These are phyloP conservation scores for Caranx ignobilis DNA, from an alignment of 2,113 vertebrate species.

Conservation along the genomic window DNA sequence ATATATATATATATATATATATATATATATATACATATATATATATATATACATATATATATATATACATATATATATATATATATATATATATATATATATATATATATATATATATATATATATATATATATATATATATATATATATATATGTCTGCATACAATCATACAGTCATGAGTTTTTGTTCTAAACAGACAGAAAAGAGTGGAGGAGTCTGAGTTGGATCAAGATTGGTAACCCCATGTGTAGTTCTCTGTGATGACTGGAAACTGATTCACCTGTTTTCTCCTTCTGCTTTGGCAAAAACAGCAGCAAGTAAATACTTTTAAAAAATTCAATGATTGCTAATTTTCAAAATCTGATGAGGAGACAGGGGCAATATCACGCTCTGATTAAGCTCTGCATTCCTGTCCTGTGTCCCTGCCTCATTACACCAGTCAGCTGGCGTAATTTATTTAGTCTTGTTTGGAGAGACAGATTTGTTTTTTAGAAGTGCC, in stretches of 20 bases:
- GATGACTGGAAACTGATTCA: constrained; percentile 8
- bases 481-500: constrained; percentile 57
- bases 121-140: no score
- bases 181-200: not conserved
- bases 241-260: constrained; percentile 5
- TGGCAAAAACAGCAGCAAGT: constrained; percentile 6
- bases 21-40: no score
- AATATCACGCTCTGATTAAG: constrained; percentile 32
- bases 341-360: constrained; percentile 10
- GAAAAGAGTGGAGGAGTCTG: not conserved
- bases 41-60: no score
- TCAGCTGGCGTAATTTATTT: constrained; percentile 31
- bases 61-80: no score
- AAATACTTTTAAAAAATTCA: constrained; percentile 24
- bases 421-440: constrained; percentile 38
- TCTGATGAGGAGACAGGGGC: constrained; percentile 4
- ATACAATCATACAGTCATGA: not conserved
- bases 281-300: not conserved
- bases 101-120: not conserved
- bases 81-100: no score
- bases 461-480: constrained; percentile 38
- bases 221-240: constrained; percentile 1
- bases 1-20: no score
- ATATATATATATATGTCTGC: not conserved
- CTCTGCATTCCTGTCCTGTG: constrained; percentile 20